Conservation (phyloP, 2,888 invertebrate genomes). For the Coenonympha arcania region DNA sequence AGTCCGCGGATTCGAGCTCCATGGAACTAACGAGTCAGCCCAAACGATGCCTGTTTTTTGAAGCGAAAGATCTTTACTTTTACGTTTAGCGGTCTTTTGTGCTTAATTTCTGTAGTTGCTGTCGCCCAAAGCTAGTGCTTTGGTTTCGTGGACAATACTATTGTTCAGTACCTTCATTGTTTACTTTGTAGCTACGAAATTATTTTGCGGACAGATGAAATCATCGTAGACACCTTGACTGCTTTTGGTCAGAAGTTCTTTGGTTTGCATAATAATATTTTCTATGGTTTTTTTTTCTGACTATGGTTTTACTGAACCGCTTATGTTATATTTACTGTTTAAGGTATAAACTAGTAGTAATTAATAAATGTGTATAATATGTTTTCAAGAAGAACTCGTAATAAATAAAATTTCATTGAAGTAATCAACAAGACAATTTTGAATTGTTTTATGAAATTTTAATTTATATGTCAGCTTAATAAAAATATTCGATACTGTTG, state of each 20-base stretch:
- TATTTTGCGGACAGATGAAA: constrained; percentile 19
- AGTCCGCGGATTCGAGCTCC: constrained; percentile 42
- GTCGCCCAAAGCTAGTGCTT: constrained; percentile 16
- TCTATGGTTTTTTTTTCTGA: too few species aligned
- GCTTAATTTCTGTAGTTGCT: constrained; percentile 34
- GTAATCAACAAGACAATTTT: too few species aligned
- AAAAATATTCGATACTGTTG: neutral
- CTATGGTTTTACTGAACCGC: too few species aligned
- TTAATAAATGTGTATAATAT: too few species aligned
- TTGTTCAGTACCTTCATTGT: constrained; percentile 22
- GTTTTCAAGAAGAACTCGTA: too few species aligned
- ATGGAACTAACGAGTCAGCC: constrained; percentile 58
- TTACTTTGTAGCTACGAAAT: constrained; percentile 19
- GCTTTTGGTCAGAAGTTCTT: too few species aligned
- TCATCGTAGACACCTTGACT: constrained; percentile 12
- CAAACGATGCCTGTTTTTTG: constrained; percentile 42
- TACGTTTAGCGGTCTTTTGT: constrained; percentile 39
- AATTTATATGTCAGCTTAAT: neutral
- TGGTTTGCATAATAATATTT: too few species aligned
- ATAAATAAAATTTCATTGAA: too few species aligned
- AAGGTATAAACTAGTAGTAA: too few species aligned
- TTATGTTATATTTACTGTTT: too few species aligned
- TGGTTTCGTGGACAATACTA: constrained; percentile 18
- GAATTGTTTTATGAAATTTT: too few species aligned
- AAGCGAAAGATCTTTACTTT: constrained; percentile 35